phyloP scores from a whole-genome alignment of 2,797 vertebrate species.

The Anabas testudineus region DNA sequence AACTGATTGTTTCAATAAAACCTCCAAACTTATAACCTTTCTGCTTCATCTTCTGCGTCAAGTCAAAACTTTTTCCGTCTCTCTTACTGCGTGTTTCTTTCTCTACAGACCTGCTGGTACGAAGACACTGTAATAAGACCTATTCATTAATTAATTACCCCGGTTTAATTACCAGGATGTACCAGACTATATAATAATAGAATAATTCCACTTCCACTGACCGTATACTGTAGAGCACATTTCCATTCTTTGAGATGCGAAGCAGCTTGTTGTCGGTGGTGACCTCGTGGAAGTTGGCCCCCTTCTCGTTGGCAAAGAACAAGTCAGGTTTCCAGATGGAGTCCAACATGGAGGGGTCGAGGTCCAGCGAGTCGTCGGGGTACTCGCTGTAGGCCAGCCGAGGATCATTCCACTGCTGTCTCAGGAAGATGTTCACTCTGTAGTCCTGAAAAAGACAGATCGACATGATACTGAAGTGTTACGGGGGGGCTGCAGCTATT shows the following conservation, averaged over 20 bases:
- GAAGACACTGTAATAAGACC: too few species aligned
- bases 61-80: constrained; percentile 9
- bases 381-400: constrained; percentile 96
- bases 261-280: constrained; percentile 99
- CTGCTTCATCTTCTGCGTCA: neutral
- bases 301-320: constrained; percentile 99
- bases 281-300: constrained; percentile 98
- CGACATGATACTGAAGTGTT: neutral
- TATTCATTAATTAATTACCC: too few species aligned
- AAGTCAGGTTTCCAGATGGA: constrained; percentile 99
- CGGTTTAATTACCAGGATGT: too few species aligned
- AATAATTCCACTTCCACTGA: constrained; percentile 69
- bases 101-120: too few species aligned
- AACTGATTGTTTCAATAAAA: constrained; percentile 31
- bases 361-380: constrained; percentile 95
- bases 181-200: too few species aligned
- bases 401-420: constrained; percentile 98
- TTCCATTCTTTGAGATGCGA: constrained; percentile 95
- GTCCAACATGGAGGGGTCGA: constrained; percentile 98
- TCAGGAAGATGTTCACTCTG: constrained; percentile 96
- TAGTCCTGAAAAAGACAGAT: constrained; percentile 88
- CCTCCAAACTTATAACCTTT: constrained; percentile 1
- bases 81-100: too few species aligned
- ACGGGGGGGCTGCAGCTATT: neutral
- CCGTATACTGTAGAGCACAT: constrained; percentile 98